These are phyloP conservation scores for Sepioteuthis lessoniana DNA, from an alignment of 2,888 invertebrate genomes.

Conservation along the genomic window DNA sequence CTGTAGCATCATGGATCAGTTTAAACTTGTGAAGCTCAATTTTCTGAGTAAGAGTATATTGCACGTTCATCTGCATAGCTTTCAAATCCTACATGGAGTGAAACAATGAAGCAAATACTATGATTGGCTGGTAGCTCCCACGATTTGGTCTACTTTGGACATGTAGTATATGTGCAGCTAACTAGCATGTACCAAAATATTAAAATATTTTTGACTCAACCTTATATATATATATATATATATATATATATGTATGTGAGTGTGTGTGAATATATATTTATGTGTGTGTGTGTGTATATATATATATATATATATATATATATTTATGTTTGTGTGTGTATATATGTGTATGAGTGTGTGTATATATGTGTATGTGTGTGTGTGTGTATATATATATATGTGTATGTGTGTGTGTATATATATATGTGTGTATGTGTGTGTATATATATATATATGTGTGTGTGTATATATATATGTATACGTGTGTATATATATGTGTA, in stretches of 20 bases:
- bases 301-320: slow-evolving; percentile 35
- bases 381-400: not conserved
- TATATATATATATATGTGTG: not conserved
- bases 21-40: too few species aligned
- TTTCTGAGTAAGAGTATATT: too few species aligned
- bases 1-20: too few species aligned
- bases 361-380: not conserved
- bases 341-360: not conserved
- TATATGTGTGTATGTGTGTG: not conserved
- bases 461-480: not conserved
- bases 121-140: too few species aligned
- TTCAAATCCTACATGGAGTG: too few species aligned
- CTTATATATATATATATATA: not conserved
- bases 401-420: not conserved
- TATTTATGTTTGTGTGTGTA: not conserved
- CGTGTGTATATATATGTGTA: not conserved
- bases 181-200: too few species aligned
- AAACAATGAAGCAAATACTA: too few species aligned
- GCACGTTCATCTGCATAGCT: too few species aligned
- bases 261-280: too few species aligned
- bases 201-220: too few species aligned
- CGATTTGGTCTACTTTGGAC: too few species aligned
- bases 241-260: not conserved
- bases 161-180: too few species aligned
- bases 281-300: not conserved